Percentiles rank a stretch among this genome's conserved stretches.
phyloP scores from a whole-genome alignment of 2,888 invertebrate genomes.

The Ormyrus rosae region DNA sequence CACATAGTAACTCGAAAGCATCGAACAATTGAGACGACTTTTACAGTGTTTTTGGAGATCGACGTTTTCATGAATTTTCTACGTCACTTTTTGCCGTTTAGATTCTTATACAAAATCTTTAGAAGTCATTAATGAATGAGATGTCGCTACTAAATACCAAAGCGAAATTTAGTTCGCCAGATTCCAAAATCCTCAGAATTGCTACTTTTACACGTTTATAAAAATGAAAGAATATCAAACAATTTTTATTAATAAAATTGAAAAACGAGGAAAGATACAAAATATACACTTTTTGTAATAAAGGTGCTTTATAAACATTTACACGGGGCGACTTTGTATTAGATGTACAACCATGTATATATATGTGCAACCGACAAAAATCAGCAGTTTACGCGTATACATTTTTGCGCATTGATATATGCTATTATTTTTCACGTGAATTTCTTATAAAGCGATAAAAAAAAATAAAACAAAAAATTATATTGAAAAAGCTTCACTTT shows the following conservation, averaged over 20 bases:
- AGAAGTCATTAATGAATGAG: not conserved
- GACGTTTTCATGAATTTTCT: slow-evolving; percentile 44
- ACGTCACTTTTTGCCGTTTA: slow-evolving; percentile 31
- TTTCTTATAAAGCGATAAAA: not conserved
- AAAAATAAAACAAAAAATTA: not conserved
- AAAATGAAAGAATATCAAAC: slow-evolving; percentile 7
- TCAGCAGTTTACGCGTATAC: slow-evolving; percentile 15
- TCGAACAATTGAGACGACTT: slow-evolving; percentile 33
- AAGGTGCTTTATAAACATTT: slow-evolving; percentile 68
- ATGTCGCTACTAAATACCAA: not conserved
- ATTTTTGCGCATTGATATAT: slow-evolving; percentile 22
- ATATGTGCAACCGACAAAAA: slow-evolving; percentile 15
- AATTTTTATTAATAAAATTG: slow-evolving; percentile 23
- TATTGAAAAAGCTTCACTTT: slow-evolving; percentile 27
- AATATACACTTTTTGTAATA: slow-evolving; percentile 63
- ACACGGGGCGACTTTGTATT: slow-evolving; percentile 44
- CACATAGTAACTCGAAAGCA: slow-evolving; percentile 3
- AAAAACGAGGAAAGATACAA: slow-evolving; percentile 8
- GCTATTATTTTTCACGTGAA: slow-evolving; percentile 17
- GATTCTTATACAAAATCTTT: slow-evolving; percentile 14
- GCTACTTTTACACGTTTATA: slow-evolving; percentile 51
- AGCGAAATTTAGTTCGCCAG: no score
- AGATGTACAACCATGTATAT: slow-evolving; percentile 39
- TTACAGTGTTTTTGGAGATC: slow-evolving; percentile 32
- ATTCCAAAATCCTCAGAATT: slow-evolving; percentile 16